Conservation (phyloP, 2,797 vertebrate genomes). For the Holocentrus rufus region DNA sequence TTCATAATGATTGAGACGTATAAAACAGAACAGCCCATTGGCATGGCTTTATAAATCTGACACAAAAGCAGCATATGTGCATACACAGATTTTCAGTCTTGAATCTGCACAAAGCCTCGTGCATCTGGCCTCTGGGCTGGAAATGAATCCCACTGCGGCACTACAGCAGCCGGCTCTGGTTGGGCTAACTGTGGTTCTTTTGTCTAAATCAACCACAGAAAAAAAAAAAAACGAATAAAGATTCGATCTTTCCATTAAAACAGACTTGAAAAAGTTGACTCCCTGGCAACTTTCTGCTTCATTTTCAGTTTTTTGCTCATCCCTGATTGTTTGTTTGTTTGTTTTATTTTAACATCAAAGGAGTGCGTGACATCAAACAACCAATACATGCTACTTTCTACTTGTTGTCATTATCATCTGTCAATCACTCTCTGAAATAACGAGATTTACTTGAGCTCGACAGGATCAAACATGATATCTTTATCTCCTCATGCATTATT, state of each 20-base stretch:
- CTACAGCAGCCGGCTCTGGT: no score
- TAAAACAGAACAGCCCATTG: no score
- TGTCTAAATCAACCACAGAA: no score
- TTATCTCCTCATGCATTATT: slow-evolving; percentile 63
- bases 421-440: slow-evolving; percentile 69
- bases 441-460: slow-evolving; percentile 43
- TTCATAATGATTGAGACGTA: no score
- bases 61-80: no score
- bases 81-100: no score
- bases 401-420: slow-evolving; percentile 66
- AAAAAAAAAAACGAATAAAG: no score
- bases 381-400: slow-evolving; percentile 31
- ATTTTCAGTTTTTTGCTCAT: slow-evolving; percentile 15
- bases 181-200: no score
- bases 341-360: slow-evolving; percentile 64
- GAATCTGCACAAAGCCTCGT: no score
- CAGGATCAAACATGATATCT: slow-evolving; percentile 42
- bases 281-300: slow-evolving; percentile 27
- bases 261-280: slow-evolving; percentile 33
- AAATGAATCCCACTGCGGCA: no score
- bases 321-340: slow-evolving; percentile 52
- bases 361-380: slow-evolving; percentile 60
- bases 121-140: no score
- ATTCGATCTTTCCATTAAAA: slow-evolving; percentile 10
- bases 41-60: no score